Base-by-base conservation (phyloP, 2,888 invertebrate genomes). In the Synergus laeviventris region DNA sequence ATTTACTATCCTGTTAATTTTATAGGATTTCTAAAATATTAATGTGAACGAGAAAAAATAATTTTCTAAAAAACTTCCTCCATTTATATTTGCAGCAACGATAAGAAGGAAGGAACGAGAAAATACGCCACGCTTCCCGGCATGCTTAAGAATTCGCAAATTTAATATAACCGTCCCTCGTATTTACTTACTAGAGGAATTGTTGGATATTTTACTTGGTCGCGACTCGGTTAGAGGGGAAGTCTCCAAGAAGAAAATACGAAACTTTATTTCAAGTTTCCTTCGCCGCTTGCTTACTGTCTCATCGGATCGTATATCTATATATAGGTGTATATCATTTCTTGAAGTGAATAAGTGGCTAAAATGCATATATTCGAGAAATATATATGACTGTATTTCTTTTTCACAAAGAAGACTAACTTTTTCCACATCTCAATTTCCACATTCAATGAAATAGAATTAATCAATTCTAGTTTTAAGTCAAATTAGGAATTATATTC, bases 131-230 rank as follows among this genome's bases (percentile, higher is more conserved):
- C 24, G 66, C 31, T 66, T 66, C 45, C 45, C 45, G 70, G 49
- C 49, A 49, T 70, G 45, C 70, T 70, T 70, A 31, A 31, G 70
- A 70, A 70, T 70, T 70, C 49, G 31, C 31, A 70, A 70, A 70
- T 70, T 70, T 36, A 54, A 70, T 70, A 70, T 70, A 70, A 70
- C 70, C 70, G 45, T 8, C 21, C 49, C 45, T 24, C 77, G 74
- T 85, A 82, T 84, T 85, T 85, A 81, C 83, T 83, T 80, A 79
- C 66, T 64, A 70, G 74, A 70, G 77, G 76, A 79, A 49, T 78
- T 62, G 77, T 74, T 73, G 77, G 74, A 78, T 80, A 82, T 84
- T 83, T 81, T 81, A 81, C 81, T 83, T 81, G 81, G 77, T 75
- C 77, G 80, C 60, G 45, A 74, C 73, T 74, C 75, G 36, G 79